Evolutionary conservation across 2,113 vertebrate genomes (phyloP), one percentile per base, ranked within the genome.

Genomic region (Phycodurus eques): DNA sequence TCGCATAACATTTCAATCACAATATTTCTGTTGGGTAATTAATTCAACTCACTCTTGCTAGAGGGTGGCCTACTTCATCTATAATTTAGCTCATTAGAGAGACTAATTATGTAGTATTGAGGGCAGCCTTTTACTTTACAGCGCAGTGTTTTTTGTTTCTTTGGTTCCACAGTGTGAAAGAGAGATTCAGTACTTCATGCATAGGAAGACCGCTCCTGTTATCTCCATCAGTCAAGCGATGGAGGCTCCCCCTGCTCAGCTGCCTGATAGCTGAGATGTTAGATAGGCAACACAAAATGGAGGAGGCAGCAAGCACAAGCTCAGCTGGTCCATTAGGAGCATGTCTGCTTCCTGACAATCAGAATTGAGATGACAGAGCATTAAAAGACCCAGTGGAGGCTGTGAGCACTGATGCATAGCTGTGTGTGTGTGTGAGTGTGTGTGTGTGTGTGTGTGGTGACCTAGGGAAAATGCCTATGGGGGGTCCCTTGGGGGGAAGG

Each of bases 301-400:
- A 88, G 88, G 86, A 86, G 83, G 83, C 88, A 85, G 88, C 87
- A 88, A 84, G 89, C 89, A 86, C 85, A 78, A 88, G 84, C 89
- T 91, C 90, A 90, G 89, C 89, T 91, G 91, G 85, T 89, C 87
- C 88, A 91, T 92, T 88, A 91, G 83, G 64, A 77, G 49, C 82
- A 73, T 75, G 88, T 83, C 90, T 90, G 89, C 83, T 85, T 85
- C 80, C 88, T 88, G 91, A 89, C 91, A 90, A 86, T 86, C 80
- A 82, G 76, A 83, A 88, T 89, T 88, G 83, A 90, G 87, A 91
- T 92, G 88, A 91, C 86, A 61, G 88, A 87, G 88, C 88, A 87
- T 88, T 88, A 87, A 87, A 88, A 83, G 80, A 85, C 89, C 86
- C 87, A 85, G 77, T 85, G 85, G 88, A 89, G 82, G 72, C 74